phyloP scores from a whole-genome alignment of 2,797 vertebrate species.

The Silurus lanzhouensis region DNA sequence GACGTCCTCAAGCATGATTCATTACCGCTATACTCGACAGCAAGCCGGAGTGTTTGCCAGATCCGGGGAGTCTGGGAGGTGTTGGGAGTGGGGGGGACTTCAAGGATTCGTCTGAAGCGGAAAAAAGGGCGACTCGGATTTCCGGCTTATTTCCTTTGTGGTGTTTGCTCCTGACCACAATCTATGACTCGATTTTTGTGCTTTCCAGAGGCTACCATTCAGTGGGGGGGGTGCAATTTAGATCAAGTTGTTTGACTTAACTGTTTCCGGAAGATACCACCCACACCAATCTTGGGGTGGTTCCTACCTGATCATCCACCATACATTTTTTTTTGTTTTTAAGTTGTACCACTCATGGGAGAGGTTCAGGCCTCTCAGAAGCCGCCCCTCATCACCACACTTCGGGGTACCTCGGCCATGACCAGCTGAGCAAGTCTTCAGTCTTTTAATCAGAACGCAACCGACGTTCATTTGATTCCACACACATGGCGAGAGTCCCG shows the following conservation, averaged over 20 bases:
- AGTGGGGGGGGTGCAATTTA: not conserved
- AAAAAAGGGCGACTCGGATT: not conserved
- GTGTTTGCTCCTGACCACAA: not conserved
- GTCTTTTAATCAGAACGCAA: not conserved
- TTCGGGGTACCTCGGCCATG: too few relatives aligned
- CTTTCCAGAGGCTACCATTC: not conserved
- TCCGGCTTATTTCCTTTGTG: not conserved
- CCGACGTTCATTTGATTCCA: not conserved
- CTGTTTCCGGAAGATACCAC: not conserved
- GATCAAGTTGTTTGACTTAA: not conserved
- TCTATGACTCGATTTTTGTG: not conserved
- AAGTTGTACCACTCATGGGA: too few relatives aligned
- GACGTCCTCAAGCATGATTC: constrained; percentile 4
- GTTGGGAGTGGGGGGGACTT: not conserved
- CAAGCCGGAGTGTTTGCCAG: not conserved
- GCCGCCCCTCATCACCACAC: too few relatives aligned
- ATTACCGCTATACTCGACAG: constrained; percentile 4
- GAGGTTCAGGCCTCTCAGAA: not conserved
- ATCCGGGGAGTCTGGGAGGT: not conserved
- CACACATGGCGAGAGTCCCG: too few relatives aligned
- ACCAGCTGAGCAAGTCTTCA: too few relatives aligned
- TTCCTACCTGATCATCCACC: too few relatives aligned
- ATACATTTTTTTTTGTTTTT: too few relatives aligned
- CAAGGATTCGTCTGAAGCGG: constrained; percentile 1
- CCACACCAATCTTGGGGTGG: not conserved